phyloP scores from a whole-genome alignment of 2,888 invertebrate genomes.

The Hedya salicella region DNA sequence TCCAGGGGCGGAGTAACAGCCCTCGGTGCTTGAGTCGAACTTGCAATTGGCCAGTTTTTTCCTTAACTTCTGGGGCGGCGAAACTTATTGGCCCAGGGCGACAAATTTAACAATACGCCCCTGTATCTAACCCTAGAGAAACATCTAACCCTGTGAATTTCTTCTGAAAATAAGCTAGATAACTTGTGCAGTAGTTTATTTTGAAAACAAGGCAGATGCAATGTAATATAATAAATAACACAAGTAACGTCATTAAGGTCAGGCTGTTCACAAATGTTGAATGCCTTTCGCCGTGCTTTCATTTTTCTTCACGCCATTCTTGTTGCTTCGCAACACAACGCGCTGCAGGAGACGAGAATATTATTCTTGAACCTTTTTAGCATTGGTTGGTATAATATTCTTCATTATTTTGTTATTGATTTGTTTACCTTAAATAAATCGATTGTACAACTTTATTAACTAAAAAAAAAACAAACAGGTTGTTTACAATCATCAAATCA shows the following conservation, averaged over 20 bases:
- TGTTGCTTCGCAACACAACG: neutral
- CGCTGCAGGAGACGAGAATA: too few species aligned
- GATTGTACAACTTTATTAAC: neutral
- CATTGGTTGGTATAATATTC: neutral
- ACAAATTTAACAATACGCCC: too few species aligned
- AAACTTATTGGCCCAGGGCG: too few species aligned
- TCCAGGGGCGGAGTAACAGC: too few species aligned
- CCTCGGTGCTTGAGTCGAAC: too few species aligned
- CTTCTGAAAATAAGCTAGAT: too few species aligned
- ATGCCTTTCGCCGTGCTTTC: conserved; percentile 39
- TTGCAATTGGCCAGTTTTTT: too few species aligned
- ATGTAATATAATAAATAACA: conserved; percentile 3
- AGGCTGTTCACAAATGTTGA: conserved; percentile 29
- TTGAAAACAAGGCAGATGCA: neutral
- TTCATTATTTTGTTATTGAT: neutral
- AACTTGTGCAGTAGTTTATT: too few species aligned
- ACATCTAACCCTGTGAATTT: too few species aligned
- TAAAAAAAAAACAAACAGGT: neutral
- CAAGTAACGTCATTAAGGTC: conserved; percentile 37
- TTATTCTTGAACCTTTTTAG: too few species aligned
- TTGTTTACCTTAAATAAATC: neutral
- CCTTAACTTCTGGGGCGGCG: too few species aligned
- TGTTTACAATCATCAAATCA: neutral
- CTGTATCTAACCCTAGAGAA: too few species aligned
- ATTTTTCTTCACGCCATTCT: conserved; percentile 24